Base-by-base conservation (phyloP, 2,888 invertebrate species). In the Chrysodeixis includens region DNA sequence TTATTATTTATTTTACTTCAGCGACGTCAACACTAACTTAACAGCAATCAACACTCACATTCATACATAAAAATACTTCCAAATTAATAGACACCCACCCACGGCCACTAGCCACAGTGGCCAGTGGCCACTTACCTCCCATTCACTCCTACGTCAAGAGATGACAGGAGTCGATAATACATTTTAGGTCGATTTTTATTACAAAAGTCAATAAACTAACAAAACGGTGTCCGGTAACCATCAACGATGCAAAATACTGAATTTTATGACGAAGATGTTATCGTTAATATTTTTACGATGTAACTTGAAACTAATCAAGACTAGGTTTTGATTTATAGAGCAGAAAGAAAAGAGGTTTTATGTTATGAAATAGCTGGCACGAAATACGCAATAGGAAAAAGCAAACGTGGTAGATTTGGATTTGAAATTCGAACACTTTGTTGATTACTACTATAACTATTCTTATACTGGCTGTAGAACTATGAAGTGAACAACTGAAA, bases 251-350 rank as follows among this genome's bases (percentile, higher is more conserved):
- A 81, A 79, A 81, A 79, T 69, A 56, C 59, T 26, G 35, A 62
- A 67, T 58, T 78, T 72, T 61, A 73, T 49, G 32, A 66, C 54
- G 20, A 49, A 67, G 70, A 76, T 70, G 70, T 78, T 69, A 81
- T 67, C 79, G 68, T 76, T 81, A 76, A 78, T 79, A 81, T 78
- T 78, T 77, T 78, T 67, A 79, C 68, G 68, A 64, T 40, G 76
- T 62, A 78, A 79, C 69, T 74, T 69, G 58, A 78, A 55, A 57
- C 79, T 69, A 73, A 75, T 75, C 75, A 65, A 54, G 67, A 52
- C 67, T 53, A 61, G 61, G 63, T 68, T 70, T 62, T 70, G 72
- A 73, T 78, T 81, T 75, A 75, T 60, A 54, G 18, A 30, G 14
- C 30, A 53, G 22, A 18, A 12, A 9, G 4, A 10, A 32, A 55